Evolutionary conservation across 2,888 invertebrate species (phyloP).

Genomic region (Acleris sparsana): DNA sequence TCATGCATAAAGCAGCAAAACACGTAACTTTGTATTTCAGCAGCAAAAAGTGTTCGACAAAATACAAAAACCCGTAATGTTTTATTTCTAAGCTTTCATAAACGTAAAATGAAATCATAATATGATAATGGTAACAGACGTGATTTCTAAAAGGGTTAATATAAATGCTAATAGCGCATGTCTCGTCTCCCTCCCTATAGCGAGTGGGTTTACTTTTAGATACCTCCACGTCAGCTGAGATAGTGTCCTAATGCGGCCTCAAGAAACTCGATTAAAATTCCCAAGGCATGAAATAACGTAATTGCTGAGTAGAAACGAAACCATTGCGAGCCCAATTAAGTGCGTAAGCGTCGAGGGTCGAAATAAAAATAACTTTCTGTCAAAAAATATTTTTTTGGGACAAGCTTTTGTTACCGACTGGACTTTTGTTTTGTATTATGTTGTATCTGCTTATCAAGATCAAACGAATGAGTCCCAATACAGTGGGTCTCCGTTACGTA

Average conservation of each 20-base stretch:
- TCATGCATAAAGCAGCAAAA: too few relatives aligned
- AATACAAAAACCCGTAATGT: background rate
- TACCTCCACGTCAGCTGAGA: conserved; percentile 6
- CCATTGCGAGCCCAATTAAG: conserved; percentile 9
- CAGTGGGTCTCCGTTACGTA: too few relatives aligned
- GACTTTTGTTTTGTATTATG: too few relatives aligned
- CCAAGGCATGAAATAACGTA: conserved; percentile 5
- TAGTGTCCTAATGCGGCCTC: background rate
- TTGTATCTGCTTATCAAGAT: too few relatives aligned
- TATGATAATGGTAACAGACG: conserved; percentile 62
- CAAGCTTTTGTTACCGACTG: too few relatives aligned
- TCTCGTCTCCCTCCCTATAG: conserved; percentile 36
- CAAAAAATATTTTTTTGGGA: too few relatives aligned
- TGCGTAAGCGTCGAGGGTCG: background rate
- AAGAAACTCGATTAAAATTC: conserved; percentile 8
- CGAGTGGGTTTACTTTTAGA: conserved; percentile 7
- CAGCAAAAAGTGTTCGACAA: background rate
- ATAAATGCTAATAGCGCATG: conserved; percentile 71
- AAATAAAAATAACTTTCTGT: background rate
- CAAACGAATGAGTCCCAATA: too few relatives aligned
- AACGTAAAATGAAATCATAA: conserved; percentile 51
- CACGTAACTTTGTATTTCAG: too few relatives aligned
- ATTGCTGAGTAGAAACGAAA: conserved; percentile 3
- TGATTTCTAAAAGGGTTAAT: conserved; percentile 71
- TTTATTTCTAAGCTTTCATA: background rate